Percentiles rank a stretch among this genome's conserved stretches.
Evolutionary conservation across 2,113 vertebrate genomes (phyloP).

Genomic region (Sphaerodactylus townsendi): DNA sequence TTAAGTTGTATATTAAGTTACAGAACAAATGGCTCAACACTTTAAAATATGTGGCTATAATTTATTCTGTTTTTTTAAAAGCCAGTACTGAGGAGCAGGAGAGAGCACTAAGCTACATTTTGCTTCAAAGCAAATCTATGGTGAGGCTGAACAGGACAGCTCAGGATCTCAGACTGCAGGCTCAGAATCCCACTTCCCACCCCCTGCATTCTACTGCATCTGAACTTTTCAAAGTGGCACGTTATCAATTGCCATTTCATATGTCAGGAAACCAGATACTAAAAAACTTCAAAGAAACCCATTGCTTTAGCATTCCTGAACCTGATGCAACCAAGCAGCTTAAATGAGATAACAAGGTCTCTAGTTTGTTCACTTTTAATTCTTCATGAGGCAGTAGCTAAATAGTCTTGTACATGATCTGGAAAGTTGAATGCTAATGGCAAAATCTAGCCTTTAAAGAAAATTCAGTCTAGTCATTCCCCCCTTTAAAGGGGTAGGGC

Average conservation of each 20-base stretch:
- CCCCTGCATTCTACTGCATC: neutral
- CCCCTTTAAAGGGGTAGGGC: too few relatives aligned
- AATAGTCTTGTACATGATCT: neutral
- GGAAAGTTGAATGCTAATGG: neutral
- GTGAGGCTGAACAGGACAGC: neutral
- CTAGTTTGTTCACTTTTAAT: neutral
- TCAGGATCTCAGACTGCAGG: neutral
- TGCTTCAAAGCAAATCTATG: neutral
- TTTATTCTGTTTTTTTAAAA: neutral
- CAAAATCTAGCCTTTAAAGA: neutral
- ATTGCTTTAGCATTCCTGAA: constrained; percentile 14
- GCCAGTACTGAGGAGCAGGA: neutral
- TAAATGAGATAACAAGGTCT: neutral
- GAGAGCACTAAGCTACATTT: neutral
- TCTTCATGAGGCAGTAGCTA: neutral
- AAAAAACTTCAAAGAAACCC: constrained; percentile 13
- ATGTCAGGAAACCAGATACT: constrained; percentile 13
- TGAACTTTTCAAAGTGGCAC: neutral
- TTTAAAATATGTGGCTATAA: neutral
- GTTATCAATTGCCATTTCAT: constrained; percentile 24
- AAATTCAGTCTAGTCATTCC: neutral
- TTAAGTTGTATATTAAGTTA: neutral
- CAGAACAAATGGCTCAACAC: neutral
- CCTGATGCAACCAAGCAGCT: neutral
- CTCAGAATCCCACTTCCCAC: neutral